These are phyloP conservation scores for Aphidoletes aphidimyza DNA, from an alignment of 2,888 invertebrate species.

Conservation along the genomic window DNA sequence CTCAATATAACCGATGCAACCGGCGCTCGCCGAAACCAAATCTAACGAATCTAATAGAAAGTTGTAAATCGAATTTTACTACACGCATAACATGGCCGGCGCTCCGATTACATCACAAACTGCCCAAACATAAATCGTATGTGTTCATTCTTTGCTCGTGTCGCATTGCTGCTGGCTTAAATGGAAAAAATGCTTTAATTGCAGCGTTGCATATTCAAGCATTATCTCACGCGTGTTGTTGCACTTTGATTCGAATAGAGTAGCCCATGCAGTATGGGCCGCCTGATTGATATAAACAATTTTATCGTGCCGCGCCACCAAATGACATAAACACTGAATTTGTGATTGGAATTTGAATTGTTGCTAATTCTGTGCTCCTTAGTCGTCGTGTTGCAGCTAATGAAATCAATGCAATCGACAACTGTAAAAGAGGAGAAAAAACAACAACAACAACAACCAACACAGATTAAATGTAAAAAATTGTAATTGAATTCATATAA, in stretches of 20 bases:
- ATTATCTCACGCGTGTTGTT: slow-evolving; percentile 32
- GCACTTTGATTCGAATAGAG: background rate
- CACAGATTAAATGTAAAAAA: background rate
- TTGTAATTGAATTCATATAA: slow-evolving; percentile 37
- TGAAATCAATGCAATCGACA: too few species aligned
- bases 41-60: slow-evolving; percentile 51
- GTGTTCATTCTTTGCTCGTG: background rate
- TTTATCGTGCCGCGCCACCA: background rate
- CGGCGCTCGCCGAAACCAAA: too few species aligned
- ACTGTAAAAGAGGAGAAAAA: too few species aligned
- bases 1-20: background rate
- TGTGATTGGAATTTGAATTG: background rate
- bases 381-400: too few species aligned
- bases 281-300: background rate
- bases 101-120: background rate
- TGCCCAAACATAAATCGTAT: background rate
- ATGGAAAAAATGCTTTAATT: slow-evolving; percentile 4
- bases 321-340: slow-evolving; percentile 20
- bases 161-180: background rate
- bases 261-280: too few species aligned
- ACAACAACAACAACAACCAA: background rate
- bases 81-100: background rate
- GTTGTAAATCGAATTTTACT: background rate
- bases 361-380: background rate
- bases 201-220: background rate